phyloP scores from a whole-genome alignment of 2,113 vertebrate species.

The Anolis sagrei region DNA sequence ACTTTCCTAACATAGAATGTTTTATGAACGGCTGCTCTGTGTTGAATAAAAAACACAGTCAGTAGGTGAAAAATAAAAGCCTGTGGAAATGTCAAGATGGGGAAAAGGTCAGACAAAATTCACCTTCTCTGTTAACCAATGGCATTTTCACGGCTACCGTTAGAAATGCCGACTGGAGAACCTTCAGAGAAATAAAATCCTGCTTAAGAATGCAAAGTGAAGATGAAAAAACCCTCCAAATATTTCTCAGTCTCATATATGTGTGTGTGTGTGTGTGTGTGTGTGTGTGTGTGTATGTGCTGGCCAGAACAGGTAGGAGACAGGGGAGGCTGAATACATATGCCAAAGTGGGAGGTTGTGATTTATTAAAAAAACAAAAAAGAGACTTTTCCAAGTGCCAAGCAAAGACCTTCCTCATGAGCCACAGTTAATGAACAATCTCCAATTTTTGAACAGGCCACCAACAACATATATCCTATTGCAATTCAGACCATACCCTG shows the following conservation, averaged over 20 bases:
- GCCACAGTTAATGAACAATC: background rate
- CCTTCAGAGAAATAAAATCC: constrained; percentile 26
- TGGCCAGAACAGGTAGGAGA: background rate
- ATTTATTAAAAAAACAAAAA: background rate
- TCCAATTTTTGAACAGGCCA: background rate
- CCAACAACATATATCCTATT: background rate
- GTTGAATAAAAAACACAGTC: constrained; percentile 36
- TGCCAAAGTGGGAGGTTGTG: accelerated
- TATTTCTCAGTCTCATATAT: background rate
- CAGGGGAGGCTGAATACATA: constrained; percentile 3
- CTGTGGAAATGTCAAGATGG: constrained; percentile 58
- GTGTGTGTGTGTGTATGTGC: no score
- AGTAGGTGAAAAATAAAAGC: constrained; percentile 53
- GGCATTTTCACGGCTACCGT: constrained; percentile 66
- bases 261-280: no score
- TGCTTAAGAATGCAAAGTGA: background rate
- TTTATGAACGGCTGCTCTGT: background rate
- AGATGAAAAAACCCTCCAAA: accelerated
- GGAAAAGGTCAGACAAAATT: constrained; percentile 57
- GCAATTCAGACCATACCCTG: background rate
- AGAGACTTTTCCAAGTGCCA: constrained; percentile 7
- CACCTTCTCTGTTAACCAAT: constrained; percentile 53
- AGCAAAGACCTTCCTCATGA: accelerated
- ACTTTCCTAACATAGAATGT: background rate
- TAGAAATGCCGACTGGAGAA: constrained; percentile 34